Percentiles rank a stretch among this genome's conserved stretches.
Conservation (phyloP, 2,113 vertebrate genomes). For the Cygnus buccinator region DNA sequence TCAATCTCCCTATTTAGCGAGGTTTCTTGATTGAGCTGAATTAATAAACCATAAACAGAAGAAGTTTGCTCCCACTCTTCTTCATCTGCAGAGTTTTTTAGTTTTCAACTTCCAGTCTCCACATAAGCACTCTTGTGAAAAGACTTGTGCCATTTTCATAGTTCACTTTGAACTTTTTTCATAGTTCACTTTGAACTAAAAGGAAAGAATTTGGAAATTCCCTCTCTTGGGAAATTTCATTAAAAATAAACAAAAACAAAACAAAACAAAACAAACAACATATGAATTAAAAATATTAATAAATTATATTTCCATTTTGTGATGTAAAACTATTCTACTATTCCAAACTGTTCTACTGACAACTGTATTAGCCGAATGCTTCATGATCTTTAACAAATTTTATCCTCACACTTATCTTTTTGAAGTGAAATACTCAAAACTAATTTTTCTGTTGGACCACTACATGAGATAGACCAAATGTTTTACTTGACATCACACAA, state of each 20-base stretch:
- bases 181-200: background rate
- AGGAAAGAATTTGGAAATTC: background rate
- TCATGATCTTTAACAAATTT: background rate
- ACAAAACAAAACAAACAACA: rapidly evolving
- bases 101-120: background rate
- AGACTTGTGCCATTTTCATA: background rate
- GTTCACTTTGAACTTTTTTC: background rate
- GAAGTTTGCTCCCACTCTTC: background rate
- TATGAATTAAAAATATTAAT: background rate
- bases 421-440: background rate
- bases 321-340: background rate
- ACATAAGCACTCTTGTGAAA: background rate
- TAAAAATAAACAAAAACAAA: background rate
- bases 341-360: background rate
- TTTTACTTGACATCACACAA: background rate
- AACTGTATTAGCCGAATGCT: background rate
- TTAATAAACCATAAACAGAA: background rate
- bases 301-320: background rate
- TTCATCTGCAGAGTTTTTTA: background rate
- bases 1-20: background rate
- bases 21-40: background rate
- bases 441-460: background rate
- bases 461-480: background rate
- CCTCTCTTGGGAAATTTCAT: background rate
- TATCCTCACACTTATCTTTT: background rate